Evolutionary conservation across 2,888 invertebrate species (phyloP), one percentile per base, ranked within the genome.

Genomic region (Serripes groenlandicus): DNA sequence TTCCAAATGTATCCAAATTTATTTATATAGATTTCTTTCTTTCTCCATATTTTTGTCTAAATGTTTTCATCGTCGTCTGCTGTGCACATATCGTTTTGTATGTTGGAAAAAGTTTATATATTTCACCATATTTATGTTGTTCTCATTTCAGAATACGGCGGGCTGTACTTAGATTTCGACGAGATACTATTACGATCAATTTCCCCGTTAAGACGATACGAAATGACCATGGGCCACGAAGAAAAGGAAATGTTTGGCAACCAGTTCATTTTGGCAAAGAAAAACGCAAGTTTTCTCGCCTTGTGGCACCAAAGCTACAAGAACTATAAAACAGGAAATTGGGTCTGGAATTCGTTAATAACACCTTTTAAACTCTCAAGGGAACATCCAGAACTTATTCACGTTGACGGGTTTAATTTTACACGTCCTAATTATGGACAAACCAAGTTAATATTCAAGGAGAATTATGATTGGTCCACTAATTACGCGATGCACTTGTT

Each of bases 401-500:
- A 86, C 68, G 78, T 86, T 7, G 83, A 81, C 18, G 86, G 86
- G 18, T 83, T 76, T 54, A 83, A 83, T 23, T 86, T 86, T 34
- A 86, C 86, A 15, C 75, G 81, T 7, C 86, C 86, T 30, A 83
- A 69, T 37, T 86, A 83, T 83, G 49, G 78, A 56, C 52, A 78
- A 9, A 78, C 78, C 54, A 28, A 81, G 21, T 49, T 75, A n/a
- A 83, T 86, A 42, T 83, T 73, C 30, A 30, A 78, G 0, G 7
- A 72, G 26, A 86, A 86, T 56, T 86, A 81, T 71, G 71, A 83
- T 32, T 86, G 86, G 86, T 75, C 78, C 2, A 78, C 78, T 3
- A 86, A 83, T 42, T 86, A 86, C 62, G 86, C 73, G 9, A 83
- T 86, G 81, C 86, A 86, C 60, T 56, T 86, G 32, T 86, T 70